Evolutionary conservation across 2,888 invertebrate genomes (phyloP).

Genomic region (Perizoma affinitatum): DNA sequence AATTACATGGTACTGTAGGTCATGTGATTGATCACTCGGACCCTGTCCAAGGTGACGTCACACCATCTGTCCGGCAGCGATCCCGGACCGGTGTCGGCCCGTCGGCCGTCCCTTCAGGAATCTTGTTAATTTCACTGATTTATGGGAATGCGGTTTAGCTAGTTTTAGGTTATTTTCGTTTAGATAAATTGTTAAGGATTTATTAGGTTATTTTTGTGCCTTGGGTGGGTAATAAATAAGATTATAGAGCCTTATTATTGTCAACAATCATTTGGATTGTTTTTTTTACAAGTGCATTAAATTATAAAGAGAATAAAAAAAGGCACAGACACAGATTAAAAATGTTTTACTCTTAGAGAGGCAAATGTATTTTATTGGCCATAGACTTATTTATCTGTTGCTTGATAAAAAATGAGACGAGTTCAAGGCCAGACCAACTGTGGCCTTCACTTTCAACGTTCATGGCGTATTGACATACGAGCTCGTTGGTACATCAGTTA

Average conservation of each 20-base stretch:
- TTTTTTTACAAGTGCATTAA: too few species aligned
- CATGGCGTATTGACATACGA: too few species aligned
- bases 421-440: too few species aligned
- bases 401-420: too few species aligned
- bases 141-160: constrained; percentile 27
- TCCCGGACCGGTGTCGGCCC: constrained; percentile 9
- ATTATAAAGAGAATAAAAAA: too few species aligned
- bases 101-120: constrained; percentile 18
- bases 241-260: not conserved
- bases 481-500: too few species aligned
- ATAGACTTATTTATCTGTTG: too few species aligned
- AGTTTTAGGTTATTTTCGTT: constrained; percentile 12
- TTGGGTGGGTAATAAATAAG: not conserved
- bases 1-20: constrained; percentile 15
- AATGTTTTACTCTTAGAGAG: too few species aligned
- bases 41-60: constrained; percentile 17
- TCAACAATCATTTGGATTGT: not conserved
- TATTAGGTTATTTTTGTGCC: constrained; percentile 18
- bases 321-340: too few species aligned
- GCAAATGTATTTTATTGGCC: too few species aligned
- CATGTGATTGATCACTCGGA: constrained; percentile 30
- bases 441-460: too few species aligned
- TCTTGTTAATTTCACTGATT: constrained; percentile 40
- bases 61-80: constrained; percentile 23
- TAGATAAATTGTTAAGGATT: constrained; percentile 24